A percentile compares a stretch with the other conserved stretches of the same genome.
These are phyloP conservation scores for Anguilla obscura DNA, from an alignment of 2,797 vertebrate species.

Conservation along the genomic window DNA sequence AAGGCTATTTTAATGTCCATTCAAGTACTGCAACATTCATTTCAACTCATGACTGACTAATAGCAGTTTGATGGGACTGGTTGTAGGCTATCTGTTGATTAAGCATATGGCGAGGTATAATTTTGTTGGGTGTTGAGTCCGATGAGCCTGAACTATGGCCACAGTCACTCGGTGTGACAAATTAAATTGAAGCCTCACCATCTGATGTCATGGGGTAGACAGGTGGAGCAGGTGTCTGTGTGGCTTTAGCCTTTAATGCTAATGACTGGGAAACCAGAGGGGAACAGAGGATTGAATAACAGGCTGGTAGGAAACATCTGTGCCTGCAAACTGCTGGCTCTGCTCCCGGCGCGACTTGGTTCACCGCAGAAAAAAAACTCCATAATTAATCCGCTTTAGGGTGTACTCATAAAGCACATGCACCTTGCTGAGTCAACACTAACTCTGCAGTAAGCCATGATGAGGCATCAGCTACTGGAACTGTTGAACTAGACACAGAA, in stretches of 20 bases:
- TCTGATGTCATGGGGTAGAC: not conserved
- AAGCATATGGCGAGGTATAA: not conserved
- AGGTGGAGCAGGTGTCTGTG: constrained; percentile 28
- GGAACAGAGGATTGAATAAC: constrained; percentile 28
- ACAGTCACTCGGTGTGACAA: constrained; percentile 6
- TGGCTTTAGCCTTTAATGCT: constrained; percentile 49
- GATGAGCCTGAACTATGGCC: not conserved
- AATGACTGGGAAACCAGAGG: constrained; percentile 44
- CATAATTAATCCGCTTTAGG: constrained; percentile 29
- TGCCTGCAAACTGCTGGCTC: constrained; percentile 28
- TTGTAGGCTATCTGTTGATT: not conserved
- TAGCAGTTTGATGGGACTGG: not conserved
- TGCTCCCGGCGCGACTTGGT: not conserved
- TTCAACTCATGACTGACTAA: constrained; percentile 21
- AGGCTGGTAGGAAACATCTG: constrained; percentile 28
- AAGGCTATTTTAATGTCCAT: not conserved
- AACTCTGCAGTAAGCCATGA: not conserved
- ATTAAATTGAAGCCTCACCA: not conserved
- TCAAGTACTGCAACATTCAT: constrained; percentile 6
- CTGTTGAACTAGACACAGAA: not conserved
- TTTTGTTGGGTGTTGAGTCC: not conserved
- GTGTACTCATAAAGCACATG: constrained; percentile 5
- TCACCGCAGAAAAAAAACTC: constrained; percentile 4
- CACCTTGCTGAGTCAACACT: constrained; percentile 11
- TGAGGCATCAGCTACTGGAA: not conserved